Evolutionary conservation across 2,888 invertebrate genomes (phyloP).

Genomic region (Xanthia togata): DNA sequence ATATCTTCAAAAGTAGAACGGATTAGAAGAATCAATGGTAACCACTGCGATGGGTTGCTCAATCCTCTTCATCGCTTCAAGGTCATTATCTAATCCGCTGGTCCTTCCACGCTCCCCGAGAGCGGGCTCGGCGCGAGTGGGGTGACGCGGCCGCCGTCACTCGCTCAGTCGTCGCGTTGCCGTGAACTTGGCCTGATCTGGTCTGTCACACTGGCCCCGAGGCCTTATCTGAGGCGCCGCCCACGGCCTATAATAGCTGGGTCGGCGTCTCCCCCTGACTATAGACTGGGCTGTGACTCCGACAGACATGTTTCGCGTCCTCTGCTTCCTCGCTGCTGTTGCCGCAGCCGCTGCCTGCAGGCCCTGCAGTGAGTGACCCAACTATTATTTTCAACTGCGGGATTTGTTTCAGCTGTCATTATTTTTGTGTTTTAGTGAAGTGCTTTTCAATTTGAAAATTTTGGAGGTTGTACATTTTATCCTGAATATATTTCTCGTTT

Average conservation of each 20-base stretch:
- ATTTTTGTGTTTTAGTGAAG: conserved; percentile 61
- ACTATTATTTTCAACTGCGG: conserved; percentile 50
- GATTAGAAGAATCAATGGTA: conserved; percentile 50
- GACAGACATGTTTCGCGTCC: conserved; percentile 87
- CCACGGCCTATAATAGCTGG: conserved; percentile 90
- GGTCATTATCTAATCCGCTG: conserved; percentile 82
- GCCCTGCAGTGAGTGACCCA: conserved; percentile 87
- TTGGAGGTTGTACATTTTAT: background rate
- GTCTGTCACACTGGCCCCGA: conserved; percentile 86
- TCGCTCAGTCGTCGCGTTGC: conserved; percentile 85
- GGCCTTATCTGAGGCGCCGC: conserved; percentile 88
- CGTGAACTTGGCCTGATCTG: conserved; percentile 89
- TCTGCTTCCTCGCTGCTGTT: conserved; percentile 82
- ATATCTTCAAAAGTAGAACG: conserved; percentile 40
- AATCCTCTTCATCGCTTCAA: conserved; percentile 71
- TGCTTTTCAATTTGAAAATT: conserved; percentile 19
- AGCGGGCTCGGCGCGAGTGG: conserved; percentile 68
- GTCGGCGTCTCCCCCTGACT: conserved; percentile 87
- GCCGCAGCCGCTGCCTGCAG: conserved; percentile 83
- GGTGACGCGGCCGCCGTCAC: conserved; percentile 74
- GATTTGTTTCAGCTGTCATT: conserved; percentile 46
- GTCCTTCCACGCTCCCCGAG: conserved; percentile 72
- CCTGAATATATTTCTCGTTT: background rate
- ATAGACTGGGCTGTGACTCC: conserved; percentile 85
- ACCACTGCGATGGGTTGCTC: conserved; percentile 57